Conservation (phyloP, 2,797 vertebrate genomes). For the Phaenicophaeus curvirostris region DNA sequence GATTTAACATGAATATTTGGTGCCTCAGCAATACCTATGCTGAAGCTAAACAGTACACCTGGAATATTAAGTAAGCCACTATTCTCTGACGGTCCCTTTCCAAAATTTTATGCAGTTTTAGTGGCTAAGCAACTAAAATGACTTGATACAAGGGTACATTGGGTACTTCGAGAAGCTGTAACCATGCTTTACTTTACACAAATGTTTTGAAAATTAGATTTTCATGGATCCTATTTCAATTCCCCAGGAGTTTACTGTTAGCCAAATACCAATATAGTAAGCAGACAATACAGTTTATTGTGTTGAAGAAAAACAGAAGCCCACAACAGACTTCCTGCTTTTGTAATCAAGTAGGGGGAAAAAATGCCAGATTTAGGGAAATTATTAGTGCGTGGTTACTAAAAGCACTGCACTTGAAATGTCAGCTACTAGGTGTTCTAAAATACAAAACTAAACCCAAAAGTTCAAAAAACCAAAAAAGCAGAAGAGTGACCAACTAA, state of each 20-base stretch:
- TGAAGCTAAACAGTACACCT: background rate
- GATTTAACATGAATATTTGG: background rate
- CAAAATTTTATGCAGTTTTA: too few relatives aligned
- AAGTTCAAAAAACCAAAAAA: background rate
- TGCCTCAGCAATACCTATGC: background rate
- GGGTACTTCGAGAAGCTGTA: slow-evolving; percentile 59
- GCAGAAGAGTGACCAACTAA: background rate
- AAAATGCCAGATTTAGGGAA: slow-evolving; percentile 55
- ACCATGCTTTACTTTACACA: slow-evolving; percentile 72
- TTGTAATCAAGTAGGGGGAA: slow-evolving; percentile 71
- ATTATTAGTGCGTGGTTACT: slow-evolving; percentile 72
- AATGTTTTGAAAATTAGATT: slow-evolving; percentile 77
- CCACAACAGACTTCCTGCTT: slow-evolving; percentile 79
- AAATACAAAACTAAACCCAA: background rate
- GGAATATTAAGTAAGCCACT: background rate
- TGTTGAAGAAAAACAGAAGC: slow-evolving; percentile 80
- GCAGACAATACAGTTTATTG: slow-evolving; percentile 79
- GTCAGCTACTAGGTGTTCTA: slow-evolving; percentile 35
- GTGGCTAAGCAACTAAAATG: background rate
- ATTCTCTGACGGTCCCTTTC: background rate
- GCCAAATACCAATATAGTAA: slow-evolving; percentile 74
- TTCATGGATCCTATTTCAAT: slow-evolving; percentile 76
- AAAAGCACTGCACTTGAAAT: slow-evolving; percentile 52
- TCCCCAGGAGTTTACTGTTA: slow-evolving; percentile 74
- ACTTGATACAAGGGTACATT: slow-evolving; percentile 18